These are phyloP conservation scores for Pomatorhinus ruficollis DNA, from an alignment of 2,113 vertebrate species.

Conservation along the genomic window DNA sequence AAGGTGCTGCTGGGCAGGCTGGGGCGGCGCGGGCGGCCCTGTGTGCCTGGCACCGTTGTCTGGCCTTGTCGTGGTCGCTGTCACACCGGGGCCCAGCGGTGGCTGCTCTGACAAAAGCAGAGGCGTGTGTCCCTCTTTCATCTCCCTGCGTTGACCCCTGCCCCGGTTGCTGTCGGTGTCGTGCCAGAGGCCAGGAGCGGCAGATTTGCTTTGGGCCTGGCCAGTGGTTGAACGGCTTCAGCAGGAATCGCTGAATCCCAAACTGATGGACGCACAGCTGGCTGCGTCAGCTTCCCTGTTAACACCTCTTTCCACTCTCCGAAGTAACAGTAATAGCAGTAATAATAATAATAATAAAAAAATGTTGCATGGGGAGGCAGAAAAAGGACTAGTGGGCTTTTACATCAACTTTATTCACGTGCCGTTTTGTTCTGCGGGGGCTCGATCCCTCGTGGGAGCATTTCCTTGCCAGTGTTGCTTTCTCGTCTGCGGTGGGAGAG, in stretches of 20 bases:
- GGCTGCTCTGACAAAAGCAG: conserved; percentile 62
- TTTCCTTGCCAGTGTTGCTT: background rate
- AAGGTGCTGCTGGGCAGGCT: conserved; percentile 69
- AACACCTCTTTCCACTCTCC: background rate
- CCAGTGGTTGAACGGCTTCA: conserved; percentile 7
- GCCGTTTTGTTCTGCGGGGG: background rate
- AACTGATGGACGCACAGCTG: background rate
- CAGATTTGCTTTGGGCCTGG: conserved; percentile 59
- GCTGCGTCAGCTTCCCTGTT: background rate
- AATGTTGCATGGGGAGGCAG: background rate
- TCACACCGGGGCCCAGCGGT: conserved; percentile 36
- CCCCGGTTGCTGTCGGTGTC: conserved; percentile 47
- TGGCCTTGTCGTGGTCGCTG: conserved; percentile 64
- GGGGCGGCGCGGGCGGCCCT: conserved; percentile 40
- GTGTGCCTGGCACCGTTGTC: conserved; percentile 26
- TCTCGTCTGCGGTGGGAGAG: background rate
- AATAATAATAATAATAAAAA: background rate
- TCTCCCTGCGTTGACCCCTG: conserved; percentile 42
- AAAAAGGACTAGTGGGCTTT: background rate
- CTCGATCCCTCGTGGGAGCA: background rate
- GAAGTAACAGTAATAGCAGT: background rate
- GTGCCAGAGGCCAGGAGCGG: conserved; percentile 46
- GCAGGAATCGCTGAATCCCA: conserved; percentile 26
- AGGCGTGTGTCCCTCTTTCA: conserved; percentile 72
- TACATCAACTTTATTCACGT: background rate